Conservation (phyloP, 2,797 vertebrate species). For the Rousettus madagascariensis region DNA sequence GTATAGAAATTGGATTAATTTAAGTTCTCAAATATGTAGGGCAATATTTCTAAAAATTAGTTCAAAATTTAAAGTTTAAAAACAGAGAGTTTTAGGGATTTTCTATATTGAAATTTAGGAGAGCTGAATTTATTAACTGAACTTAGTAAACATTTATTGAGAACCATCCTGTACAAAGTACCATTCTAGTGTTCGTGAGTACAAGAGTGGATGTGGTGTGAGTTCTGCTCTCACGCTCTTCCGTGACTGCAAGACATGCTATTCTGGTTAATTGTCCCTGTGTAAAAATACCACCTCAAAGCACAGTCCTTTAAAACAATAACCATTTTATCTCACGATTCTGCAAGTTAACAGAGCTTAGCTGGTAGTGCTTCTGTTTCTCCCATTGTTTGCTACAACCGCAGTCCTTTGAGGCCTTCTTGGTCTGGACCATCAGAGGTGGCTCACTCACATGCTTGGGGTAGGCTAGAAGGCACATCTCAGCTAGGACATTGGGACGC, state of each 20-base stretch:
- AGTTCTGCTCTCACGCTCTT: neutral
- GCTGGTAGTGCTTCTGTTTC: neutral
- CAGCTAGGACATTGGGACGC: too few species aligned
- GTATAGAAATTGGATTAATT: neutral
- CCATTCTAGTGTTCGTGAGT: neutral
- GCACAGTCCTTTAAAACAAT: neutral
- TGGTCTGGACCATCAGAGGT: neutral
- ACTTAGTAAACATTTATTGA: neutral
- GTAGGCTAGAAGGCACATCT: neutral
- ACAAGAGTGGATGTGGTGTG: neutral
- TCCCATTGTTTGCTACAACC: neutral
- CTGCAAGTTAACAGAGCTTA: neutral
- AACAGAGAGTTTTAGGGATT: neutral
- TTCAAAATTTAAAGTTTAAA: constrained; percentile 30
- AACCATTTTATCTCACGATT: neutral
- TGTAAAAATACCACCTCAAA: neutral
- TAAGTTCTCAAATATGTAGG: neutral
- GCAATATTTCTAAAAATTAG: neutral
- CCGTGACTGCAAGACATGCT: neutral
- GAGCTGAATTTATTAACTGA: neutral
- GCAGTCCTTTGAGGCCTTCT: neutral
- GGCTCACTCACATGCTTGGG: neutral
- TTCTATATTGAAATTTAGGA: neutral
- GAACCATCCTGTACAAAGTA: neutral
- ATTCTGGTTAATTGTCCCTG: neutral